These are phyloP conservation scores for Chesias legatella DNA, from an alignment of 2,888 invertebrate genomes.

Conservation along the genomic window DNA sequence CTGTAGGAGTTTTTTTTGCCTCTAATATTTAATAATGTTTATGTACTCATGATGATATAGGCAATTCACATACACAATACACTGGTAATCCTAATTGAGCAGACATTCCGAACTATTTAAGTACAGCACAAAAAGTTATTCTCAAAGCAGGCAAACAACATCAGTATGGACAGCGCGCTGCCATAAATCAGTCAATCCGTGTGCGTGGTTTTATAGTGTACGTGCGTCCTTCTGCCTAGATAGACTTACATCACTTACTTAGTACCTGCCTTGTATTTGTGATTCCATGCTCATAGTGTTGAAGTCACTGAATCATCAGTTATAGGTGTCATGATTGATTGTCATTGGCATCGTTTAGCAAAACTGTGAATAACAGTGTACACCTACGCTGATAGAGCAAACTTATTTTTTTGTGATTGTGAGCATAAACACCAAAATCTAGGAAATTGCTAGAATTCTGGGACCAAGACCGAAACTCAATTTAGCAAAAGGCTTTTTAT, in stretches of 20 bases:
- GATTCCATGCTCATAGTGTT: neutral
- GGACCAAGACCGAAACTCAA: too few relatives aligned
- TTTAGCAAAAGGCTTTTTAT: too few relatives aligned
- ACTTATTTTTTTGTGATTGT: too few relatives aligned
- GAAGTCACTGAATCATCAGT: neutral
- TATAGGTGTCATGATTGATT: too few relatives aligned
- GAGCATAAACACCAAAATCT: too few relatives aligned
- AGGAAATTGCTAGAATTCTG: too few relatives aligned
- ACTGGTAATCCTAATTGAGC: constrained; percentile 12
- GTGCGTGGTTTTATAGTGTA: constrained; percentile 55
- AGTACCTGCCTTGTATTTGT: constrained; percentile 5
- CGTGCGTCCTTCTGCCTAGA: constrained; percentile 47
- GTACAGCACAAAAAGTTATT: constrained; percentile 22
- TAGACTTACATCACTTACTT: constrained; percentile 19
- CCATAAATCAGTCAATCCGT: constrained; percentile 66
- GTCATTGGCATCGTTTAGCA: too few relatives aligned
- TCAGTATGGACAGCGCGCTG: constrained; percentile 60
- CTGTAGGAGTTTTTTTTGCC: too few relatives aligned
- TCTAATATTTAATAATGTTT: too few relatives aligned
- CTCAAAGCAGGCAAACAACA: constrained; percentile 45
- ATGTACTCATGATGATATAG: too few relatives aligned
- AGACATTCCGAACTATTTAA: constrained; percentile 15
- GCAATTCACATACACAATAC: neutral
- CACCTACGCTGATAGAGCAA: too few relatives aligned
- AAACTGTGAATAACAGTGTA: too few relatives aligned